These are phyloP conservation scores for Microctenopoma stevenorrisi DNA, from an alignment of 2,797 vertebrate species.

Conservation along the genomic window DNA sequence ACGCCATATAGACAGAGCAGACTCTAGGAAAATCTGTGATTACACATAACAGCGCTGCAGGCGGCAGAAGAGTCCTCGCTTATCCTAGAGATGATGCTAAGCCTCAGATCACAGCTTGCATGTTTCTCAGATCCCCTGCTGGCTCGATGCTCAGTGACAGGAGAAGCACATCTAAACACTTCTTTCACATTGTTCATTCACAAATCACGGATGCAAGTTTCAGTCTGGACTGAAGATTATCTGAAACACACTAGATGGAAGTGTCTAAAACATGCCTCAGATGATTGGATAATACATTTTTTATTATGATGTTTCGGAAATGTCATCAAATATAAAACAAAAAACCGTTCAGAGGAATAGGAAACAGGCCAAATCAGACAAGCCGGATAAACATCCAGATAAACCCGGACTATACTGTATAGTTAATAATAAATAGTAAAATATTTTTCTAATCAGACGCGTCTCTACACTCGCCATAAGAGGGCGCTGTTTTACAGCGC, in stretches of 20 bases:
- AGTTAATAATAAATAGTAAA: not conserved
- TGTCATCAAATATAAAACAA: not conserved
- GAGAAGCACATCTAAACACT: conserved; percentile 35
- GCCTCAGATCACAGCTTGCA: conserved; percentile 48
- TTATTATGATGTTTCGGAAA: not conserved
- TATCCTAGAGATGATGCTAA: conserved; percentile 45
- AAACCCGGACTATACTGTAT: not conserved
- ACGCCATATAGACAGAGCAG: not conserved
- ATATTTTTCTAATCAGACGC: not conserved
- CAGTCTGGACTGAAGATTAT: not conserved
- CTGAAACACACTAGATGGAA: not conserved
- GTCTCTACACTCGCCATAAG: conserved; percentile 2
- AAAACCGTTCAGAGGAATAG: not conserved
- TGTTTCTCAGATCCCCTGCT: conserved; percentile 63
- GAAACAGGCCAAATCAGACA: not conserved
- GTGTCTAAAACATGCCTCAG: not conserved
- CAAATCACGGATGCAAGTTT: conserved; percentile 39
- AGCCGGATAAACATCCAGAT: not conserved
- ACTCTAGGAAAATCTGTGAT: conserved; percentile 32
- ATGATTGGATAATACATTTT: not conserved
- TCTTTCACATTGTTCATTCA: conserved; percentile 48
- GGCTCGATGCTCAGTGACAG: conserved; percentile 53
- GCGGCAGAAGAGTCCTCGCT: conserved; percentile 19
- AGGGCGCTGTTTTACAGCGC: conserved; percentile 54
- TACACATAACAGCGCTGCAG: not conserved